These are phyloP conservation scores for Lytechinus pictus DNA, from an alignment of 35 echinoderm and acorn worm genomes.

Conservation along the genomic window DNA sequence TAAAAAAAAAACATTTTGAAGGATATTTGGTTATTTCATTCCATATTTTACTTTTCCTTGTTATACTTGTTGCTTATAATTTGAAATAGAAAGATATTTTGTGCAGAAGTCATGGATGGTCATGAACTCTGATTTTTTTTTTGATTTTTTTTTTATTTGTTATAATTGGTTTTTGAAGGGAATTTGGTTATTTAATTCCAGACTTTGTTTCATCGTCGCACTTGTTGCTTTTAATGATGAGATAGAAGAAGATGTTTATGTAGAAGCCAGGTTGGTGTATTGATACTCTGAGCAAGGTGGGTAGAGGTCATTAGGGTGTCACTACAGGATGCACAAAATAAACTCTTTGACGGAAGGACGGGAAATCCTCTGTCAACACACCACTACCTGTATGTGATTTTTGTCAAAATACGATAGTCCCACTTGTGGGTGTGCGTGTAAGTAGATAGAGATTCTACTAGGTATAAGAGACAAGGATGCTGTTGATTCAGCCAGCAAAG, in stretches of 20 bases:
- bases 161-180: not conserved
- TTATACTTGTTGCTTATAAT: too few species aligned
- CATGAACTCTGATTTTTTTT: too few species aligned
- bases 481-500: not conserved
- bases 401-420: slow-evolving; percentile 33
- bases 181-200: not conserved
- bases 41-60: too few species aligned
- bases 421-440: not conserved
- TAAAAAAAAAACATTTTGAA: too few species aligned
- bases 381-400: slow-evolving; percentile 26
- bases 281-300: not conserved
- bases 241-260: not conserved
- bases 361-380: slow-evolving; percentile 16
- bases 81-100: too few species aligned
- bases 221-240: not conserved
- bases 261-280: not conserved
- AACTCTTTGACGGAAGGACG: slow-evolving; percentile 6
- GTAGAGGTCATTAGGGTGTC: slow-evolving; percentile 1
- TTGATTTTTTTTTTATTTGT: not conserved
- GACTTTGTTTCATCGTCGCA: not conserved
- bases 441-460: not conserved
- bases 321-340: slow-evolving; percentile 12
- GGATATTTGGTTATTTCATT: too few species aligned
- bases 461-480: not conserved
- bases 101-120: too few species aligned